A percentile compares a stretch with the other conserved stretches of the same genome.
phyloP scores from a whole-genome alignment of 2,797 vertebrate genomes.

The Myotis vivesi region DNA sequence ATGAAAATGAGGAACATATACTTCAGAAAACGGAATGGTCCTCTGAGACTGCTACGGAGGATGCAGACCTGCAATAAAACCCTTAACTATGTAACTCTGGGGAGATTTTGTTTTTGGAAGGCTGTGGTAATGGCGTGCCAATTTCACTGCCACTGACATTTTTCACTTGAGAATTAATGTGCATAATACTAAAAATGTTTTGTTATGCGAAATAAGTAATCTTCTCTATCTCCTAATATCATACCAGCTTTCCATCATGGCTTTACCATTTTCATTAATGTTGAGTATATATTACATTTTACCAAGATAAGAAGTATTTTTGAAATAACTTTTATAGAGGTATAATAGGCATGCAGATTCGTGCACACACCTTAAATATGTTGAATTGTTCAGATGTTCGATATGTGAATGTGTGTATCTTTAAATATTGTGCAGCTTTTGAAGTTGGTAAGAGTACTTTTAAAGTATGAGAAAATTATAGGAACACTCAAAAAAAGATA shows the following conservation, averaged over 20 bases:
- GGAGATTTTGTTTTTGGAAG: not conserved
- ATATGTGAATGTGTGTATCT: not conserved
- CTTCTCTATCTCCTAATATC: not conserved
- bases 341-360: not conserved
- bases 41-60: not conserved
- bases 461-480: not conserved
- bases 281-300: constrained; percentile 1
- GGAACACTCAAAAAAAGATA: not conserved
- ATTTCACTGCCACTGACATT: not conserved
- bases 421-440: not conserved
- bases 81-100: not conserved
- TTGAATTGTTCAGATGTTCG: constrained; percentile 29
- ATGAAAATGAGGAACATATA: not conserved
- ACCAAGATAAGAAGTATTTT: not conserved
- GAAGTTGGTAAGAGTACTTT: not conserved
- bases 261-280: not conserved
- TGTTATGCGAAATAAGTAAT: not conserved
- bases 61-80: not conserved
- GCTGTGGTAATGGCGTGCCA: not conserved
- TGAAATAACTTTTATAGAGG: not conserved
- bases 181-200: not conserved
- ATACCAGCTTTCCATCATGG: not conserved
- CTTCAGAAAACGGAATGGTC: not conserved
- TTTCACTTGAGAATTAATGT: constrained; percentile 15
- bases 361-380: not conserved